A percentile compares a stretch with the other conserved stretches of the same genome.
Evolutionary conservation across 2,113 vertebrate genomes (phyloP).

Genomic region (Elachura formosa): DNA sequence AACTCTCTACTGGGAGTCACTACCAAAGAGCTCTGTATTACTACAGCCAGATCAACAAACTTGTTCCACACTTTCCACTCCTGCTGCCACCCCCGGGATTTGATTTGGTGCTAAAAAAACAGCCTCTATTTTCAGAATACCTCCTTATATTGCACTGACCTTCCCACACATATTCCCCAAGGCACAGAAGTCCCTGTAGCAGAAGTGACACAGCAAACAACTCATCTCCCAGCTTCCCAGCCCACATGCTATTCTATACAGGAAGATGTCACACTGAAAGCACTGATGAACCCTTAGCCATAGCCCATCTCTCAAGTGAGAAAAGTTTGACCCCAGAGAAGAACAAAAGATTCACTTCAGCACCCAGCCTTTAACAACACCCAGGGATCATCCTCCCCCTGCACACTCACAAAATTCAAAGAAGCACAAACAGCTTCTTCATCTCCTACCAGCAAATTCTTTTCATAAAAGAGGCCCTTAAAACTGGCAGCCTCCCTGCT

Average conservation of each 20-base stretch:
- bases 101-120: neutral
- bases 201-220: neutral
- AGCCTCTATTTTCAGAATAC: neutral
- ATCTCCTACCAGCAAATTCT: slow-evolving; percentile 8
- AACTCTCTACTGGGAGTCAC: neutral
- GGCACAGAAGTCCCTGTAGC: neutral
- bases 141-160: neutral
- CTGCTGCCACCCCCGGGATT: neutral
- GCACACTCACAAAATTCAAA: neutral
- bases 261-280: neutral
- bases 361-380: neutral
- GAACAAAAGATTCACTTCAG: neutral
- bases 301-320: neutral
- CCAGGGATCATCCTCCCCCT: neutral
- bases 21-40: neutral
- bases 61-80: neutral
- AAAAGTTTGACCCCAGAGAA: neutral
- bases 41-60: neutral
- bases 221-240: neutral
- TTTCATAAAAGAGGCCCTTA: slow-evolving; percentile 20
- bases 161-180: neutral
- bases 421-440: neutral
- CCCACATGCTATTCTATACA: neutral
- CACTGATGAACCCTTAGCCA: neutral
- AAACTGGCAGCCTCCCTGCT: slow-evolving; percentile 50